A percentile compares a stretch with the other conserved stretches of the same genome.
Conservation (phyloP, 2,888 invertebrate genomes). For the Oasisia sp. region DNA sequence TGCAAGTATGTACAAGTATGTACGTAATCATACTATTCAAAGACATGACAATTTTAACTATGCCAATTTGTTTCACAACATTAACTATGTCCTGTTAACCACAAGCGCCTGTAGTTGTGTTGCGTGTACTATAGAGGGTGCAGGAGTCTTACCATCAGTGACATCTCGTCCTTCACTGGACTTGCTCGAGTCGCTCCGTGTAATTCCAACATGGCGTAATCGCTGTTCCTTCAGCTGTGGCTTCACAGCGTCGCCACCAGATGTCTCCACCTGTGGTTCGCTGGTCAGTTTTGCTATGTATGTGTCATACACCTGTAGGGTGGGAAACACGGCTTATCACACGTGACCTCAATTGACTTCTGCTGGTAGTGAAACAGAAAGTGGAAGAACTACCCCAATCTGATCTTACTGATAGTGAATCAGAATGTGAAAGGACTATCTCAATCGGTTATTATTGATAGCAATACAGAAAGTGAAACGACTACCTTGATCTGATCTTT, state of each 20-base stretch:
- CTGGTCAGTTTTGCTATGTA: constrained; percentile 1
- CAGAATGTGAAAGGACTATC: not conserved
- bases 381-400: not conserved
- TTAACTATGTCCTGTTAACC: no score
- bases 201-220: not conserved
- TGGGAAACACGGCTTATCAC: not conserved
- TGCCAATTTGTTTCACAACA: no score
- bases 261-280: not conserved
- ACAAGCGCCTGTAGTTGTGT: no score
- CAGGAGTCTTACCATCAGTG: not conserved
- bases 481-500: not conserved
- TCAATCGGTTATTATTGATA: not conserved
- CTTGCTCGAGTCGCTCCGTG: not conserved
- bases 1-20: no score
- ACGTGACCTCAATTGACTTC: not conserved
- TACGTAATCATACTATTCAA: no score
- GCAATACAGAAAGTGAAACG: constrained; percentile 21
- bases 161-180: not conserved
- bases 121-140: not conserved
- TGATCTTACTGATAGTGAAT: not conserved
- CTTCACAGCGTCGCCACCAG: not conserved
- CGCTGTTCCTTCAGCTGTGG: not conserved
- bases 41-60: no score
- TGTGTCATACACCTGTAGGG: not conserved
- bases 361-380: not conserved